A percentile compares a stretch with the other conserved stretches of the same genome.
Evolutionary conservation across 2,113 vertebrate genomes (phyloP).

Genomic region (Bubo bubo): DNA sequence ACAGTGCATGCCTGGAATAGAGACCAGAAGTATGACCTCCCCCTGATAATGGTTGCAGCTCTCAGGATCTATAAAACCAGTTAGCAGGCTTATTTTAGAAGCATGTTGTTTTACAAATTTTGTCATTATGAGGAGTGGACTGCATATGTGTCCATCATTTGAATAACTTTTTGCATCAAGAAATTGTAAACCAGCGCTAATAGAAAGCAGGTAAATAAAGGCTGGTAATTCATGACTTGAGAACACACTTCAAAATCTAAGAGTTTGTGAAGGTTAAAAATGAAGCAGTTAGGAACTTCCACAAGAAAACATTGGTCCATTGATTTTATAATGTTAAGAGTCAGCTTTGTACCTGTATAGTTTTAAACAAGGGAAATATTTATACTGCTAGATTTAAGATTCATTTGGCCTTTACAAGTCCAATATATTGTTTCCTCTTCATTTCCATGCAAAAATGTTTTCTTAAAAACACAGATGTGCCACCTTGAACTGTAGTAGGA

Average conservation of each 20-base stretch:
- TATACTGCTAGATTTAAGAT: neutral
- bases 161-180: neutral
- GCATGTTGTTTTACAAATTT: neutral
- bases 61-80: neutral
- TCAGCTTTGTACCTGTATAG: neutral
- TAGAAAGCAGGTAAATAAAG: neutral
- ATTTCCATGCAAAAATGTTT: neutral
- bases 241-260: neutral
- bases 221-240: neutral
- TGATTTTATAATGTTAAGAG: neutral
- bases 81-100: neutral
- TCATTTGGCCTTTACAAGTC: neutral
- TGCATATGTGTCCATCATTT: neutral
- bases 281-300: neutral
- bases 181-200: neutral
- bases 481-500: neutral
- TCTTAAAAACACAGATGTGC: neutral
- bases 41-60: neutral
- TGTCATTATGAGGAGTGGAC: neutral
- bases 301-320: neutral
- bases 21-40: neutral
- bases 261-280: neutral
- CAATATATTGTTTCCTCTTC: neutral
- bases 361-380: neutral
- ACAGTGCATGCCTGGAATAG: neutral